Percentiles rank a stretch among this genome's conserved stretches.
These are phyloP conservation scores for Enoplosus armatus DNA, from an alignment of 2,797 vertebrate genomes.

Conservation along the genomic window DNA sequence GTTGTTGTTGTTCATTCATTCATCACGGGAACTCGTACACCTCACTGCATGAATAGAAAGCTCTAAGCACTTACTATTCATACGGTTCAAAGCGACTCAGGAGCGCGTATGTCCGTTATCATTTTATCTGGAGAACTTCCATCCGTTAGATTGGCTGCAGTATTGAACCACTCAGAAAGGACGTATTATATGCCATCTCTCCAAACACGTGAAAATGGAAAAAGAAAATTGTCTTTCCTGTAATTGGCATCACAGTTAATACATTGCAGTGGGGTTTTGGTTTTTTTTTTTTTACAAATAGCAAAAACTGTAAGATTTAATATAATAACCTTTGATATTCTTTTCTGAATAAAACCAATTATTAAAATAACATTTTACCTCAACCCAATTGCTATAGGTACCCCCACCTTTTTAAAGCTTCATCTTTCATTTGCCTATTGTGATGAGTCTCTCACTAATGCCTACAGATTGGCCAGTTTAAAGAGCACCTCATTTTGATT, in stretches of 20 bases:
- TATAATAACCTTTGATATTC: neutral
- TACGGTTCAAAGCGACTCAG: neutral
- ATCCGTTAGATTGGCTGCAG: neutral
- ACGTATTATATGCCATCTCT: neutral
- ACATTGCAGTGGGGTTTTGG: neutral
- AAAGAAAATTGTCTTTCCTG: slow-evolving; percentile 8
- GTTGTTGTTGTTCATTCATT: too few relatives aligned
- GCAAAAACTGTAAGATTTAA: neutral
- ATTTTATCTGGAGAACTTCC: neutral
- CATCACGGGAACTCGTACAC: neutral
- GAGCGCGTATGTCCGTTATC: neutral
- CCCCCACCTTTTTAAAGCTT: slow-evolving; percentile 30
- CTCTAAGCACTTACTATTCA: neutral
- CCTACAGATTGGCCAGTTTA: slow-evolving; percentile 44
- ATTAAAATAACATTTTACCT: neutral
- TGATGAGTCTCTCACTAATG: slow-evolving; percentile 43
- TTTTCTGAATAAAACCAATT: neutral
- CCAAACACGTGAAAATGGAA: slow-evolving; percentile 6
- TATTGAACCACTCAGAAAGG: neutral
- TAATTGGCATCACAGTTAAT: slow-evolving; percentile 3
- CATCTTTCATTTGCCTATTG: slow-evolving; percentile 29
- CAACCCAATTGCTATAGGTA: neutral
- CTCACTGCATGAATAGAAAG: neutral
- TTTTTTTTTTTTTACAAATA: neutral
- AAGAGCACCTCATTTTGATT: slow-evolving; percentile 59